Evolutionary conservation across 2,113 vertebrate genomes (phyloP).

Genomic region (Pterocles burchelli): DNA sequence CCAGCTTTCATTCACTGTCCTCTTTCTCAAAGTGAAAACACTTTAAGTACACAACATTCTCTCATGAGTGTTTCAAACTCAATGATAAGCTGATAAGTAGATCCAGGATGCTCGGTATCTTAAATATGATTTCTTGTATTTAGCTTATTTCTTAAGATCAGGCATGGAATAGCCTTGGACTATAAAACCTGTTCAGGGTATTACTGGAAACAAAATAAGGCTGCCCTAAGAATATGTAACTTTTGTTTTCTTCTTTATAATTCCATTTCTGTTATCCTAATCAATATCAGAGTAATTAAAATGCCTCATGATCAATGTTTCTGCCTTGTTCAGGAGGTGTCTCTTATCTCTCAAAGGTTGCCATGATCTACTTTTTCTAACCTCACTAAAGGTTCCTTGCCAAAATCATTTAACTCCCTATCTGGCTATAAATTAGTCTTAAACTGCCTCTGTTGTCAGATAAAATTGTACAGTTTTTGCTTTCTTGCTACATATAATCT

Average conservation of each 20-base stretch:
- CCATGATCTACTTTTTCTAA: slow-evolving; percentile 47
- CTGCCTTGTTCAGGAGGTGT: neutral
- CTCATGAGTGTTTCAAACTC: slow-evolving; percentile 63
- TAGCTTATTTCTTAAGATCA: slow-evolving; percentile 42
- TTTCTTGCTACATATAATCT: neutral
- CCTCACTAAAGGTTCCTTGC: neutral
- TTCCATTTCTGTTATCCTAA: slow-evolving; percentile 39
- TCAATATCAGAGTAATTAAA: slow-evolving; percentile 60
- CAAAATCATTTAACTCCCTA: slow-evolving; percentile 7
- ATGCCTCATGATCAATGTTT: slow-evolving; percentile 45
- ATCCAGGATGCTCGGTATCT: slow-evolving; percentile 44
- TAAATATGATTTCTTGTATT: slow-evolving; percentile 51
- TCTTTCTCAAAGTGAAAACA: slow-evolving; percentile 62
- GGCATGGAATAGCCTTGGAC: neutral
- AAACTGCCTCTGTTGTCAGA: neutral
- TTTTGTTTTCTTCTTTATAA: slow-evolving; percentile 25
- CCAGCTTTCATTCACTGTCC: slow-evolving; percentile 36
- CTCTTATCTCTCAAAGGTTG: slow-evolving; percentile 52
- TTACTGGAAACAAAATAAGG: slow-evolving; percentile 31
- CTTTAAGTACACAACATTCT: slow-evolving; percentile 37
- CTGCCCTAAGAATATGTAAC: neutral
- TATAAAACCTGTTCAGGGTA: neutral
- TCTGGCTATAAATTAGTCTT: slow-evolving; percentile 31
- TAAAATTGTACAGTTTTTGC: neutral
- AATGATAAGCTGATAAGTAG: slow-evolving; percentile 63